These are phyloP conservation scores for Furcula furcula DNA, from an alignment of 2,888 invertebrate species.

Conservation along the genomic window DNA sequence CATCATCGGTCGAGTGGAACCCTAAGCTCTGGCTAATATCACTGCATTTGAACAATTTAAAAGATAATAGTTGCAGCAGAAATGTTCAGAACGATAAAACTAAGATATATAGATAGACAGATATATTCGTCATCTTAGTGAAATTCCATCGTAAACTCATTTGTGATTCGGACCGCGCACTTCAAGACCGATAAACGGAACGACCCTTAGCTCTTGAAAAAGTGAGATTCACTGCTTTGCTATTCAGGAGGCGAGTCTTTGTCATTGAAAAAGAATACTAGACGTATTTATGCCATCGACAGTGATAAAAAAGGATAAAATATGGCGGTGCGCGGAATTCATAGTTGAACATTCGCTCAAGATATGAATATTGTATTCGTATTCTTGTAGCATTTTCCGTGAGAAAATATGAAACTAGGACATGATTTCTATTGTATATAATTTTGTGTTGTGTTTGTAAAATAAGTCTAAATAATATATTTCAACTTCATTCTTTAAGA, in stretches of 20 bases:
- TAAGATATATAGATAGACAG: too few relatives aligned
- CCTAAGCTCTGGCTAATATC: too few relatives aligned
- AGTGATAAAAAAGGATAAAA: slow-evolving; percentile 58
- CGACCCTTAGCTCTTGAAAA: slow-evolving; percentile 57
- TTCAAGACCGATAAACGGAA: slow-evolving; percentile 67
- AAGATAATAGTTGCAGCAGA: slow-evolving; percentile 27
- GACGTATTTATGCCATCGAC: slow-evolving; percentile 52
- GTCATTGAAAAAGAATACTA: slow-evolving; percentile 66
- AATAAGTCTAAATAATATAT: too few relatives aligned
- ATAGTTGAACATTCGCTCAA: slow-evolving; percentile 14
- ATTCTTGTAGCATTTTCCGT: slow-evolving; percentile 2
- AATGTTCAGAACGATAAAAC: slow-evolving; percentile 33
- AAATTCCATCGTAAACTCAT: slow-evolving; percentile 52
- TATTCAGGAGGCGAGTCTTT: slow-evolving; percentile 60
- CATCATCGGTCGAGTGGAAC: too few relatives aligned
- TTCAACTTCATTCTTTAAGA: too few relatives aligned
- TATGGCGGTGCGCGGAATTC: slow-evolving; percentile 33
- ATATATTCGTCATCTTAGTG: slow-evolving; percentile 38
- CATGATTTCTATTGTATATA: too few relatives aligned
- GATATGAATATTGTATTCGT: slow-evolving; percentile 8
- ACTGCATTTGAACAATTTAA: too few relatives aligned
- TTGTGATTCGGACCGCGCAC: slow-evolving; percentile 57
- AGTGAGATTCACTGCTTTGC: slow-evolving; percentile 62
- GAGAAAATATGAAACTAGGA: too few relatives aligned
- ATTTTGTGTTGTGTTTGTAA: too few relatives aligned